Evolutionary conservation across 2,113 vertebrate genomes (phyloP), one percentile per base, ranked within the genome.

Genomic region (Cisticola juncidis): DNA sequence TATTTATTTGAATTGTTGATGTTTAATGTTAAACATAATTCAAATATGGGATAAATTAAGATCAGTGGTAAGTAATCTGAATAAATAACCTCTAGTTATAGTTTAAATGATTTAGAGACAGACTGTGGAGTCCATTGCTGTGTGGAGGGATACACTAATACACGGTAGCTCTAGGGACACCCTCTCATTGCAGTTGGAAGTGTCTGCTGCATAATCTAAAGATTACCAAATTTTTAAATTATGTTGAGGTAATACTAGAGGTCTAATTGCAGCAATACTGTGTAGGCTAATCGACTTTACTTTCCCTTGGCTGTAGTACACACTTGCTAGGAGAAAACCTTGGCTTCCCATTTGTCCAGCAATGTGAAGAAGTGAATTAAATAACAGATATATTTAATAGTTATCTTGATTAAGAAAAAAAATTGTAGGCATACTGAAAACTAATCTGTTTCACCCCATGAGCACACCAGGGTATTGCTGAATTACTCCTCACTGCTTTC

Each of bases 21-120:
- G 14, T 71, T 96, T 93, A 92, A 74, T 29, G 29, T 35, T 68
- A 94, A 79, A 81, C 86, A 90, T 77, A 36, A 82, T 93, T 92
- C 87, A 83, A 80, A 57, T 61, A 80, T 58, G 58, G 14, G 24
- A 73, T 93, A 92, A 96, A 62, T 83, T 85, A 56, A 83, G 35
- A 64, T 86, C 29, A 40, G 2, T 78, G 42, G 36, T 88, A 92
- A 88, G 33, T 78, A 93, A 91, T 90, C 44, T 71, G 76, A 78
- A 94, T 68, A 92, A 88, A 94, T 73, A 94, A 91, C 44, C 29
- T 53, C 58, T 64, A 77, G 56, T 88, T 82, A 90, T 24, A 77
- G 26, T 9, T 54, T 77, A 72, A 90, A 64, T 82, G n/a, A 79
- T 29, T 91, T 5, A 2, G 11, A 94, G 47, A 83, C 50, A 64